Conservation (phyloP, 2,113 vertebrate species). For the Siniperca knerii region DNA sequence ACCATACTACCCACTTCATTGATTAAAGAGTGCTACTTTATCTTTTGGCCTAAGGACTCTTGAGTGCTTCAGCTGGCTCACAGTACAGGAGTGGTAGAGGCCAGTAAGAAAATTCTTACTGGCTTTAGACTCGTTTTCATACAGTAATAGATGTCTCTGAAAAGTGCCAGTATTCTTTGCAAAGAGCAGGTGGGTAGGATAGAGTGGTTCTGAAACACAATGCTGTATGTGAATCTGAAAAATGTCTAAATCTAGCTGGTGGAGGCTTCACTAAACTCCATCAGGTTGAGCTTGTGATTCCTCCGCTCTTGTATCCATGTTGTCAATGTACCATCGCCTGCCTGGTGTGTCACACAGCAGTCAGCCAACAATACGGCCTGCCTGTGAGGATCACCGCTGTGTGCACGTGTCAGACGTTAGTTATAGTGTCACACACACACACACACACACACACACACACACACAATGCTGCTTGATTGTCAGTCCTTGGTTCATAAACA, state of each 20-base stretch:
- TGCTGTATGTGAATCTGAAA: conserved; percentile 40
- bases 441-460: neutral
- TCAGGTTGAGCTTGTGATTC: conserved; percentile 42
- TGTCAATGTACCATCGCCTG: conserved; percentile 40
- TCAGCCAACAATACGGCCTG: conserved; percentile 29
- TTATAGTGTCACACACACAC: conserved; percentile 28
- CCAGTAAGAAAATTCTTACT: conserved; percentile 26
- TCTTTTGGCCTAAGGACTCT: conserved; percentile 46
- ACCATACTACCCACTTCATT: conserved; percentile 32
- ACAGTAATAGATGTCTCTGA: conserved; percentile 33
- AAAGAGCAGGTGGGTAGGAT: conserved; percentile 29
- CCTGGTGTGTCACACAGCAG: conserved; percentile 51
- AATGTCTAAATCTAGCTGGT: conserved; percentile 39
- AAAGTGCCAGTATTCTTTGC: conserved; percentile 31
- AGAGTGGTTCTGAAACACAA: conserved; percentile 24
- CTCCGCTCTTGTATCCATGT: conserved; percentile 12
- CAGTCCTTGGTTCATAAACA: conserved; percentile 70
- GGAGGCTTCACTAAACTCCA: conserved; percentile 65
- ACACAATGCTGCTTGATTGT: conserved; percentile 62
- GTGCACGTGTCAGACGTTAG: conserved; percentile 47
- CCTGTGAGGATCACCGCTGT: conserved; percentile 42
- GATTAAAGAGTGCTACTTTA: conserved; percentile 50
- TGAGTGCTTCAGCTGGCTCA: conserved; percentile 29
- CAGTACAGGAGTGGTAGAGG: conserved; percentile 20
- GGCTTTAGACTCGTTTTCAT: conserved; percentile 36